Percentiles rank a stretch among this genome's conserved stretches.
phyloP scores from a whole-genome alignment of 2,113 vertebrate species.

The Gambusia affinis region DNA sequence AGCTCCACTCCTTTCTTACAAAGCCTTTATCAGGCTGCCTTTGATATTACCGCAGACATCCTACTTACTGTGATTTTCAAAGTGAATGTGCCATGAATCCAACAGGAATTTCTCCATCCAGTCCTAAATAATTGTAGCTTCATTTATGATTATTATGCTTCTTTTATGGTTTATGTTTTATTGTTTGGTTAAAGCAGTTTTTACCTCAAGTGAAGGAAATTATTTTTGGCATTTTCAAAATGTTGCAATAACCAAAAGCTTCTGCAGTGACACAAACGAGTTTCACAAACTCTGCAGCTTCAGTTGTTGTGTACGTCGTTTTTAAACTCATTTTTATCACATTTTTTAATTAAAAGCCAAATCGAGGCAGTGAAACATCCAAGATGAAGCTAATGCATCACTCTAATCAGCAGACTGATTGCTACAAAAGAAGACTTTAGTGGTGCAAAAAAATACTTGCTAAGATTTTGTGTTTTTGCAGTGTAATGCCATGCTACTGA shows the following conservation, averaged over 20 bases:
- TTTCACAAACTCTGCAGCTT: no score
- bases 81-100: neutral
- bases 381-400: neutral
- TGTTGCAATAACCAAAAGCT: no score
- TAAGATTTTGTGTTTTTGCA: no score
- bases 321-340: neutral
- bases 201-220: neutral
- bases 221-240: neutral
- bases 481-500: no score
- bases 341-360: neutral
- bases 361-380: neutral
- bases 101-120: neutral
- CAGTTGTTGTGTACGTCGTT: neutral
- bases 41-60: constrained; percentile 2
- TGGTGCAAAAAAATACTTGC: no score
- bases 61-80: neutral
- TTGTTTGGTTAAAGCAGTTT: neutral
- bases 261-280: no score
- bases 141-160: neutral
- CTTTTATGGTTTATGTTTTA: neutral
- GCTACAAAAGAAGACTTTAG: neutral
- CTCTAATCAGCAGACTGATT: neutral
- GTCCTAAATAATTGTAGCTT: neutral
- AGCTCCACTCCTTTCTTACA: neutral
- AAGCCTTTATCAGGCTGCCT: neutral